phyloP scores from a whole-genome alignment of 2,888 invertebrate genomes.

The Ichneumoninae sp. region DNA sequence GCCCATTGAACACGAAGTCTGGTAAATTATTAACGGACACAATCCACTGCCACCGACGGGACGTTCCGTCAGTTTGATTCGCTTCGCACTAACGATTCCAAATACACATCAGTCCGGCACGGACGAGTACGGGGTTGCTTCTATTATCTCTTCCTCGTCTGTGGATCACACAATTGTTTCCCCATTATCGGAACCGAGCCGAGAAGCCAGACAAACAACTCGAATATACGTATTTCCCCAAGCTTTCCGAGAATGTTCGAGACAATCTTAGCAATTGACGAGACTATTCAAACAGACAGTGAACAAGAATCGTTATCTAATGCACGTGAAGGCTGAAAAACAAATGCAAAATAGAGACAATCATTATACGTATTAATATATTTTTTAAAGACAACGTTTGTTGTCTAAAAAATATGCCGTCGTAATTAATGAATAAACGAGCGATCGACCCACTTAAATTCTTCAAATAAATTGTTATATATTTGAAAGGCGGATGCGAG shows the following conservation, averaged over 20 bases:
- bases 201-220: conserved; percentile 63
- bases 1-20: conserved; percentile 31
- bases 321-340: background rate
- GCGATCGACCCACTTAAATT: background rate
- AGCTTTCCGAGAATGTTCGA: conserved; percentile 19
- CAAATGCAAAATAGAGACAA: background rate
- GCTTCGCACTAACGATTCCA: conserved; percentile 65
- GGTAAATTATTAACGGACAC: conserved; percentile 62
- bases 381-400: too few species aligned
- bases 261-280: conserved; percentile 13
- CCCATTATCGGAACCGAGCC: conserved; percentile 59
- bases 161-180: conserved; percentile 63
- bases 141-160: conserved; percentile 54
- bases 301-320: background rate
- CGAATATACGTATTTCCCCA: conserved; percentile 31
- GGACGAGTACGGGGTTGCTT: conserved; percentile 25
- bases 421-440: too few species aligned
- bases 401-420: too few species aligned
- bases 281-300: background rate
- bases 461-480: background rate
- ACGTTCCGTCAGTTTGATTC: conserved; percentile 64
- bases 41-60: conserved; percentile 53
- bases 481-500: conserved; percentile 33
- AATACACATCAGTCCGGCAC: conserved; percentile 61
- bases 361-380: background rate